A percentile compares a stretch with the other conserved stretches of the same genome.
phyloP scores from a whole-genome alignment of 53 echinoderm and acorn worm species.

The Zoroaster sp. region DNA sequence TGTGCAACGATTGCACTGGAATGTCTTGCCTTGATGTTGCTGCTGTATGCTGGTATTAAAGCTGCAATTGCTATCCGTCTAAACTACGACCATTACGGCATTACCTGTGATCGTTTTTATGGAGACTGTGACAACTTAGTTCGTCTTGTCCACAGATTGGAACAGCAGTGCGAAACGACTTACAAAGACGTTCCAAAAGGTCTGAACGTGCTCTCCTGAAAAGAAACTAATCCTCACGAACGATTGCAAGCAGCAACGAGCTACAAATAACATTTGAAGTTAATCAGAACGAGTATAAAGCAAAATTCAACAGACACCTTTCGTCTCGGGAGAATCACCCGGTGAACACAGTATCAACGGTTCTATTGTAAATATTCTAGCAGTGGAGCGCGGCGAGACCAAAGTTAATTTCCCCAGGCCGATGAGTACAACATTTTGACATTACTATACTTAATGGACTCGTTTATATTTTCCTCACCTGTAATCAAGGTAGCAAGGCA shows the following conservation, averaged over 20 bases:
- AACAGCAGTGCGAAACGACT: neutral
- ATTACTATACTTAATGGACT: neutral
- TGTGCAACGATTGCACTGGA: too few relatives aligned
- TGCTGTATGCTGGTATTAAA: too few relatives aligned
- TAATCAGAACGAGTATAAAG: neutral
- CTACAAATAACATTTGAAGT: neutral
- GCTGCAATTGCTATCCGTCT: too few relatives aligned
- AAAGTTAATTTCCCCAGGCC: neutral
- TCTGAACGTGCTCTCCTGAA: neutral
- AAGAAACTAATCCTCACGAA: neutral
- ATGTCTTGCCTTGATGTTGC: too few relatives aligned
- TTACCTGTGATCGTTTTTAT: too few relatives aligned
- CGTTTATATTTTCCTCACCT: neutral
- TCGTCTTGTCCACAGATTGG: too few relatives aligned
- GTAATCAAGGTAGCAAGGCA: neutral
- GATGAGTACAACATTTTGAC: neutral
- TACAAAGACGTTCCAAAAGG: neutral
- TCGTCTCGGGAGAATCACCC: neutral
- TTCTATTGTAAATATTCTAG: too few relatives aligned
- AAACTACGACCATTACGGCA: too few relatives aligned
- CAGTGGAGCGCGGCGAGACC: neutral
- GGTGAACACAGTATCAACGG: neutral
- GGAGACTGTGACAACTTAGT: too few relatives aligned
- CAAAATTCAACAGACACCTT: neutral
- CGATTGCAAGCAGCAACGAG: neutral